A percentile compares a stretch with the other conserved stretches of the same genome.
These are phyloP conservation scores for Anabacerthia variegaticeps DNA, from an alignment of 2,797 vertebrate species.

Conservation along the genomic window DNA sequence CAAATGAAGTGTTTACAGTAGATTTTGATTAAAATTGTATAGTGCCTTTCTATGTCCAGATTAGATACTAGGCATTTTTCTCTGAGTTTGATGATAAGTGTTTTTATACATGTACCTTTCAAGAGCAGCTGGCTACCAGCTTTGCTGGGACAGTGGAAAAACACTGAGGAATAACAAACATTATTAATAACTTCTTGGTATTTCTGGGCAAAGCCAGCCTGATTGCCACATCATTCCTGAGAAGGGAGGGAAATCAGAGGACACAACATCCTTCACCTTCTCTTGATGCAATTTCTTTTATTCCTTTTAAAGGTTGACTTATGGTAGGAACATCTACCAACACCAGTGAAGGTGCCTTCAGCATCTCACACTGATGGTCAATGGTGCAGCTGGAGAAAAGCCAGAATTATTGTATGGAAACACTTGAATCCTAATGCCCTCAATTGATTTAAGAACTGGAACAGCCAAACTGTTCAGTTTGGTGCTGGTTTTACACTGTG, in stretches of 20 bases:
- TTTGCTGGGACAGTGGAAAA: constrained; percentile 28
- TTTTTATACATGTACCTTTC: not conserved
- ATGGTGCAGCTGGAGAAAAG: not conserved
- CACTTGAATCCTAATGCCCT: not conserved
- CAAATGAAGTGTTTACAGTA: not conserved
- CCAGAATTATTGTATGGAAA: not conserved
- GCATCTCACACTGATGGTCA: not conserved
- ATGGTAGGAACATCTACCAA: not conserved
- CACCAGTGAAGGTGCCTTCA: not conserved
- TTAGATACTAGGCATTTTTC: not conserved
- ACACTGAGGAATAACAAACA: constrained; percentile 32
- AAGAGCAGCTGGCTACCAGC: not conserved
- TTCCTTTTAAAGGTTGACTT: not conserved
- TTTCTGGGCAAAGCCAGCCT: constrained; percentile 24
- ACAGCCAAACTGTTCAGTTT: not conserved
- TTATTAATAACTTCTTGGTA: constrained; percentile 17
- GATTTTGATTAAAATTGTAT: not conserved
- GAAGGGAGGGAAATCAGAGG: not conserved
- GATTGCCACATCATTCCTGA: constrained; percentile 25
- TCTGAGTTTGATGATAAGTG: not conserved
- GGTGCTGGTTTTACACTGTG: not conserved
- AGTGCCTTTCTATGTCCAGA: not conserved
- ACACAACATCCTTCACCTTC: not conserved
- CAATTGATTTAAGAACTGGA: not conserved
- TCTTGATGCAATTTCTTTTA: not conserved